phyloP scores from a whole-genome alignment of 2,113 vertebrate genomes.

The Perognathus longimembris region DNA sequence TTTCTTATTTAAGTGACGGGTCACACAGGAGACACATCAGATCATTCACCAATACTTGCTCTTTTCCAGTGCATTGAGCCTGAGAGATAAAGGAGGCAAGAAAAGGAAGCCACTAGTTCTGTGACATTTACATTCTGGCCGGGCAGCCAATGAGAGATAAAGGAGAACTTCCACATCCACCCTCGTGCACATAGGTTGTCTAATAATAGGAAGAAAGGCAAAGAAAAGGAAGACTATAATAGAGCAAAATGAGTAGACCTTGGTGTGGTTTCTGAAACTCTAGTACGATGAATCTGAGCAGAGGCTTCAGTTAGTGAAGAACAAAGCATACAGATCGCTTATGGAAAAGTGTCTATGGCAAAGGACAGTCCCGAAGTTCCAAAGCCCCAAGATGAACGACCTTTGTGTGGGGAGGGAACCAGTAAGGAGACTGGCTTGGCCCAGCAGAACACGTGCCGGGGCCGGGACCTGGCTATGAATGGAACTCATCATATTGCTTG shows the following conservation, averaged over 20 bases:
- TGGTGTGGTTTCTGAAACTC: neutral
- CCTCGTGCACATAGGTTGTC: neutral
- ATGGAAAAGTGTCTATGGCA: neutral
- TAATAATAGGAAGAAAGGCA: neutral
- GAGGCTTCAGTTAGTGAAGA: neutral
- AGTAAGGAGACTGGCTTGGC: neutral
- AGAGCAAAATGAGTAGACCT: neutral
- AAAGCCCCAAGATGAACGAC: neutral
- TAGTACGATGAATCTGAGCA: neutral
- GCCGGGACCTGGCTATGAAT: too few species aligned
- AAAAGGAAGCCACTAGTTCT: neutral
- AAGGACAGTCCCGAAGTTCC: neutral
- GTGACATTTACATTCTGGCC: neutral
- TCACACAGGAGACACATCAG: neutral
- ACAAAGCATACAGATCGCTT: neutral
- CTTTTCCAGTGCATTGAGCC: neutral
- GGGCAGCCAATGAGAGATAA: neutral
- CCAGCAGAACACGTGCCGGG: too few species aligned
- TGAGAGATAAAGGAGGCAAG: neutral
- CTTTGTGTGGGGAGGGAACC: neutral
- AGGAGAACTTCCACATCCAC: neutral
- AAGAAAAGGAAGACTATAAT: neutral
- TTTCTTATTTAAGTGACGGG: neutral
- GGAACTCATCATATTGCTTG: neutral
- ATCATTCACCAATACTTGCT: neutral